phyloP scores from a whole-genome alignment of 2,113 vertebrate genomes.

The Recurvirostra avosetta region DNA sequence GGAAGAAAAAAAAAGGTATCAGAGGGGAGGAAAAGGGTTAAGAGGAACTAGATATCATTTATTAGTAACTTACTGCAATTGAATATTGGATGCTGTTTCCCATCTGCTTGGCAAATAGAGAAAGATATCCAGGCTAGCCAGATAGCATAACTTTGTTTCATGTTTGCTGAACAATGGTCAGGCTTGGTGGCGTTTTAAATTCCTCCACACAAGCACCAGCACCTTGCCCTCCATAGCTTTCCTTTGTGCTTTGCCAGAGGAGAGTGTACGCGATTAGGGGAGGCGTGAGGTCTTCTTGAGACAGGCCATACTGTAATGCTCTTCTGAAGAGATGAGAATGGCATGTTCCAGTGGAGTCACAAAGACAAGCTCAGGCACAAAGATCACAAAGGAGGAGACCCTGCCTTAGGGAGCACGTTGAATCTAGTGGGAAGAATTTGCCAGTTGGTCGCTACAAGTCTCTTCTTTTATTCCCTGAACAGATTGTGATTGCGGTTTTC shows the following conservation, averaged over 20 bases:
- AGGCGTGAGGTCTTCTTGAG: neutral
- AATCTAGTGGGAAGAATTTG: neutral
- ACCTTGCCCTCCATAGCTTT: neutral
- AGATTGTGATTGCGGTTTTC: neutral
- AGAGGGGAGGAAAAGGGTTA: neutral
- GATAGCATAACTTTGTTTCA: neutral
- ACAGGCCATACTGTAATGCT: accelerated
- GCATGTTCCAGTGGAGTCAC: neutral
- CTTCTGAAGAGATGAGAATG: neutral
- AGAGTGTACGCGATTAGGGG: too few species aligned
- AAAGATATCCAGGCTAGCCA: neutral
- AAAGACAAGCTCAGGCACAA: neutral
- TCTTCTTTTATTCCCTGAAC: neutral
- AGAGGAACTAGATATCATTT: neutral
- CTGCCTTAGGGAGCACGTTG: neutral
- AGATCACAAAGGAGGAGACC: neutral
- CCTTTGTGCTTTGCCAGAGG: neutral
- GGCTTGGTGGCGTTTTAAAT: neutral
- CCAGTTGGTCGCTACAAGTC: neutral
- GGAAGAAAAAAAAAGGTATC: neutral
- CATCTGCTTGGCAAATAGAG: neutral
- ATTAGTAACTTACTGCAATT: neutral
- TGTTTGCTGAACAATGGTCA: neutral
- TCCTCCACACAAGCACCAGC: neutral
- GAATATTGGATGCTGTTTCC: neutral